Conservation (phyloP, 1,140 invertebrate genomes). For the Sycobia sp. region DNA sequence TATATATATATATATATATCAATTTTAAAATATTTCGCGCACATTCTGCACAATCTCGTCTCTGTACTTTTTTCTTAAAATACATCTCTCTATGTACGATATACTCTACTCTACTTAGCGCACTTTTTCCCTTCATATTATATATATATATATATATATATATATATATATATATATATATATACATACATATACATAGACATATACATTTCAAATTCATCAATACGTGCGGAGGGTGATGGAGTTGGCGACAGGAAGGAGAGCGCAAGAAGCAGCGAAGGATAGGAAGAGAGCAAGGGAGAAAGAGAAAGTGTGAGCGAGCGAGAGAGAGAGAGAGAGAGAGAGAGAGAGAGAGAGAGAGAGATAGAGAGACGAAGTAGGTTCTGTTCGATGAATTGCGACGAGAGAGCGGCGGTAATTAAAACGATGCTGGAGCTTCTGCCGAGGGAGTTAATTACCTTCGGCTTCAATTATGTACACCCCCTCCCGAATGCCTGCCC, state of each 20-base stretch:
- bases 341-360: conserved; percentile 29
- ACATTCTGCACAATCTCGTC: too few relatives aligned
- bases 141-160: too few relatives aligned
- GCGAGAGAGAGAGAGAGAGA: neutral
- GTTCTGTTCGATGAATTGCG: conserved; percentile 56
- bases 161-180: too few relatives aligned
- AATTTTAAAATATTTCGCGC: too few relatives aligned
- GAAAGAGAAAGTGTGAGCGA: neutral
- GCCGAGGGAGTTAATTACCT: conserved; percentile 58
- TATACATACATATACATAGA: too few relatives aligned
- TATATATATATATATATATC: too few relatives aligned
- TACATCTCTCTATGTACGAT: too few relatives aligned
- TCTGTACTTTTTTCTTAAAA: too few relatives aligned
- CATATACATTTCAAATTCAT: too few relatives aligned
- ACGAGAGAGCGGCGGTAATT: conserved; percentile 57
- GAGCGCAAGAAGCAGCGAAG: neutral
- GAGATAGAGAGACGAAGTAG: neutral
- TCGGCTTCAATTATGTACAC: conserved; percentile 55
- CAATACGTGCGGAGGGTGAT: too few relatives aligned
- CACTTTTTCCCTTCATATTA: too few relatives aligned
- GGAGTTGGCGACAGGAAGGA: neutral
- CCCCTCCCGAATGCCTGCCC: conserved; percentile 27
- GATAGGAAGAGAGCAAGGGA: neutral
- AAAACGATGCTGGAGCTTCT: conserved; percentile 52
- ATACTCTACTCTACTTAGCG: too few relatives aligned